Base-by-base conservation (phyloP, 2,113 vertebrate species). In the Corythornis cristatus region DNA sequence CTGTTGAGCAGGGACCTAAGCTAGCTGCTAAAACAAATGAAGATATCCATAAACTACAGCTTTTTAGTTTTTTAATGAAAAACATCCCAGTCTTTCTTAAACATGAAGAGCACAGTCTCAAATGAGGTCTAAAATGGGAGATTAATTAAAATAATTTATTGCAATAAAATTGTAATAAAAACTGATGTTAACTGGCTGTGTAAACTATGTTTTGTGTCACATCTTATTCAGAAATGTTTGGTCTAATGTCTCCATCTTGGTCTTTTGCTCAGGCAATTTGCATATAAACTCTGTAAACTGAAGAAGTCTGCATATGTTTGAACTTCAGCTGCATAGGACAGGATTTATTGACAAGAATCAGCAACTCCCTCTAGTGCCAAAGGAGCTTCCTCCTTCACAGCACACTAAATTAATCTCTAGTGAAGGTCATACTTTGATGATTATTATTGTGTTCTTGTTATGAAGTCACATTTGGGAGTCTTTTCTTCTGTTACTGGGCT, bases 311-410 rank as follows among this genome's bases (percentile, higher is more conserved):
- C 29, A 4, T 40, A 14, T 13, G 23, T 75, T 64, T 66, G 40
- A 88, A 72, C 26, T 79, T 67, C 2, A 89, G 70, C 80, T 84
- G 48, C 77, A 46, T 8, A 14, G 73, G 31, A 75, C 26, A 72
- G 53, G 26, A 42, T 90, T 90, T 92, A 54, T 75, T 51, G 26
- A 15, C 1, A 2, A 46, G 70, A 91, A 89, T 71, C 68, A 86
- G 76, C 31, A 91, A 80, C 79, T 90, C 82, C 79, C 67, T 45
- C 92, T 94, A 70, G 82, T 29, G 71, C 72, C 79, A 89, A 86
- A 89, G 83, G 46, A 11, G 4, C 31, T 66, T 93, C 60, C 54
- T 89, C 54, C 16, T 51, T 78, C 54, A 48, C 12, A 83, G 71
- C 17, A n/a, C 43, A 73, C 11, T 51, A 46, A 86, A 72, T 68